phyloP scores from a whole-genome alignment of 1,140 invertebrate species.

The Conus betulinus region DNA sequence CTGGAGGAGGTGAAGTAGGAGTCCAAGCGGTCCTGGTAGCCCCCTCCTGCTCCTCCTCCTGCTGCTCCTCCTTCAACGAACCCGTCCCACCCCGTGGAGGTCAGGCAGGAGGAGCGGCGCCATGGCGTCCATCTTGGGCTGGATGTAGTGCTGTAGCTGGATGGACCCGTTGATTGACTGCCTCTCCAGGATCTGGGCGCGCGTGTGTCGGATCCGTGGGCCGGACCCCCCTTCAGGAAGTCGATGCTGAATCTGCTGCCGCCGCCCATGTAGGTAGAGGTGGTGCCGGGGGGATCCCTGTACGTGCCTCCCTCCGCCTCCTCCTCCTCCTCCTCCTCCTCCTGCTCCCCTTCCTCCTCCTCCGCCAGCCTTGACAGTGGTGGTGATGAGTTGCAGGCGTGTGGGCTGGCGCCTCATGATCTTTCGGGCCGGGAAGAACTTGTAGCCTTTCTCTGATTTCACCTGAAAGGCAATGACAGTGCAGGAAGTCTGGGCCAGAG shows the following conservation, averaged over 20 bases:
- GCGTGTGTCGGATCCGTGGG: not conserved
- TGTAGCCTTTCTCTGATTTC: slow-evolving; percentile 47
- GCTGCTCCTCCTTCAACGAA: not conserved
- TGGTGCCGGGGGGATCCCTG: not conserved
- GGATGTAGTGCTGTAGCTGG: slow-evolving; percentile 34
- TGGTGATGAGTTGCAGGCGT: not conserved
- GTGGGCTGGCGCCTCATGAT: slow-evolving; percentile 50
- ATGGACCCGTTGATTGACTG: slow-evolving; percentile 30
- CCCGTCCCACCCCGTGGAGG: not conserved
- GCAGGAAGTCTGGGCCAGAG: too few relatives aligned
- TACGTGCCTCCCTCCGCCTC: not conserved
- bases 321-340: not conserved
- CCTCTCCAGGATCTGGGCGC: slow-evolving; percentile 3
- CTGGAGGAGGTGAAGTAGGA: slow-evolving; percentile 14
- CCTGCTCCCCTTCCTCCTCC: not conserved
- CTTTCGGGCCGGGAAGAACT: slow-evolving; percentile 54
- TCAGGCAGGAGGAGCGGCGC: slow-evolving; percentile 23
- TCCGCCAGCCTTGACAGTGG: not conserved
- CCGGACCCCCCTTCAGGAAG: not conserved
- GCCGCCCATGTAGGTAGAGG: not conserved
- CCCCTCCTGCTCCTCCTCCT: not conserved
- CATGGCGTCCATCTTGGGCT: slow-evolving; percentile 31
- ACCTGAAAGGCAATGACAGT: not conserved
- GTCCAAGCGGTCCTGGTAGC: slow-evolving; percentile 2
- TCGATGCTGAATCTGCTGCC: not conserved